Evolutionary conservation across 2,113 vertebrate species (phyloP).

Genomic region (Bos taurus): ARS-UCD2.0 NC_037329.1:108109501-108110000

Average conservation of each 20-base stretch:
- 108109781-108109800: background rate
- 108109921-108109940: background rate
- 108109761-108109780: background rate
- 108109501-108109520: too few relatives aligned
- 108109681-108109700: background rate
- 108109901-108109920: background rate
- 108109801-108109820: background rate
- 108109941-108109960: background rate
- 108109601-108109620: background rate
- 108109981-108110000: background rate
- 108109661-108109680: background rate
- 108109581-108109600: too few relatives aligned
- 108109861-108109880: background rate
- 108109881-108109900: background rate
- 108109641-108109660: background rate
- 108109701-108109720: background rate
- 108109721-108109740: background rate
- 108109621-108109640: background rate
- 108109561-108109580: too few relatives aligned
- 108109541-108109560: too few relatives aligned
- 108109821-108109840: background rate
- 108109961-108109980: background rate
- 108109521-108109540: too few relatives aligned
- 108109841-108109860: background rate
- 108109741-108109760: constrained; percentile 19